Evolutionary conservation across 2,113 vertebrate species (phyloP).

Genomic region (Myiozetetes cayanensis): DNA sequence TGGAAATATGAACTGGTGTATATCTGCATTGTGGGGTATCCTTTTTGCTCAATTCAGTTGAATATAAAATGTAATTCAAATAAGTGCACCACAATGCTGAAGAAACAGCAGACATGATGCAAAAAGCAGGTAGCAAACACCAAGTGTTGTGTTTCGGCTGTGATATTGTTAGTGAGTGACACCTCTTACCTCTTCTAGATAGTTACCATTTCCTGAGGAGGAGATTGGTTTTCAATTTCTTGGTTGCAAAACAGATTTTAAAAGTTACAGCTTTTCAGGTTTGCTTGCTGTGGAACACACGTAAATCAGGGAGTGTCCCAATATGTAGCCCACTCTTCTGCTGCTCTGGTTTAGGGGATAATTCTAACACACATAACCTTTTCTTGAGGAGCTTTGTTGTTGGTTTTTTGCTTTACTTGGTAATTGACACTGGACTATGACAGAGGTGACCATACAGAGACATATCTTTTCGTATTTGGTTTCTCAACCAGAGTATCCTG

Average conservation of each 20-base stretch:
- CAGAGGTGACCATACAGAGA: neutral
- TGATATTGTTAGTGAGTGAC: neutral
- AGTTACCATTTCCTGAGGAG: neutral
- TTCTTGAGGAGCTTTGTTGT: neutral
- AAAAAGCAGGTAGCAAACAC: neutral
- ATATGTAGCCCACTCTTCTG: neutral
- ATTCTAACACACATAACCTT: neutral
- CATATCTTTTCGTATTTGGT: neutral
- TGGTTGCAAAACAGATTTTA: neutral
- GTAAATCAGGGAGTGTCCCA: neutral
- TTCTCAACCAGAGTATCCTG: neutral
- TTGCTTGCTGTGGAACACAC: neutral
- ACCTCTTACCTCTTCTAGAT: neutral
- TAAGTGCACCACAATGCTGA: neutral
- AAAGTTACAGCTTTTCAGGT: neutral
- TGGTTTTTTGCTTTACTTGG: neutral
- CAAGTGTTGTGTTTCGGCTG: neutral
- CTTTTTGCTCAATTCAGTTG: neutral
- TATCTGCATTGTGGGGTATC: neutral
- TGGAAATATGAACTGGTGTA: neutral
- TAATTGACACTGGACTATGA: neutral
- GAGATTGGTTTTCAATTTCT: neutral
- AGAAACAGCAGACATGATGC: neutral
- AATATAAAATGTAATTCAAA: neutral
- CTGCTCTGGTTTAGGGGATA: neutral